These are phyloP conservation scores for Heliconius hermathena DNA, from an alignment of 1,140 invertebrate genomes.

Conservation along the genomic window DNA sequence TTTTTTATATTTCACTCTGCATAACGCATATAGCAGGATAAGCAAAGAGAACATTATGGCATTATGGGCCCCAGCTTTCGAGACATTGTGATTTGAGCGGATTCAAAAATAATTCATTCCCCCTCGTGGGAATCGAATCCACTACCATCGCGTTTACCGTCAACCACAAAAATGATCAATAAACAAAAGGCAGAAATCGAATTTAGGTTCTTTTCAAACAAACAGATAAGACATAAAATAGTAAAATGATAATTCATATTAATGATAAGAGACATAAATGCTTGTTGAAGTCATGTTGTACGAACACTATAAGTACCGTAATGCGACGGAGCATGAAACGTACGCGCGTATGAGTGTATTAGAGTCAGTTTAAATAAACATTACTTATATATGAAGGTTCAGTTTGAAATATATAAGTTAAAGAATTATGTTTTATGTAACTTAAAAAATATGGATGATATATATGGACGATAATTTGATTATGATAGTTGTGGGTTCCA, in stretches of 20 bases:
- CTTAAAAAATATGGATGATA: neutral
- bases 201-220: neutral
- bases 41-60: too few species aligned
- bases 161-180: too few species aligned
- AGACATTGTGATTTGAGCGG: too few species aligned
- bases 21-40: too few species aligned
- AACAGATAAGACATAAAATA: neutral
- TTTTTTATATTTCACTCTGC: too few species aligned
- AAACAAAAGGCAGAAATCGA: neutral
- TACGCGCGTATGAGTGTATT: neutral
- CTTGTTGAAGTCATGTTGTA: neutral
- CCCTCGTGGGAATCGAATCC: too few species aligned
- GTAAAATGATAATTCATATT: slow-evolving; percentile 1
- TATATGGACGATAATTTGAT: too few species aligned
- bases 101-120: too few species aligned
- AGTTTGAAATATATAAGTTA: slow-evolving; percentile 5
- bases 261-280: neutral
- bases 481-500: too few species aligned
- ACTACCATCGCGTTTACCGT: too few species aligned
- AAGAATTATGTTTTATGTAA: neutral
- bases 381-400: slow-evolving; percentile 13
- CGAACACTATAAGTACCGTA: neutral
- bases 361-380: slow-evolving; percentile 2
- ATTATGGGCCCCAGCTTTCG: too few species aligned
- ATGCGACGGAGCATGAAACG: slow-evolving; percentile 11